phyloP scores from a whole-genome alignment of 2,797 vertebrate species.

The Hydrophis major region DNA sequence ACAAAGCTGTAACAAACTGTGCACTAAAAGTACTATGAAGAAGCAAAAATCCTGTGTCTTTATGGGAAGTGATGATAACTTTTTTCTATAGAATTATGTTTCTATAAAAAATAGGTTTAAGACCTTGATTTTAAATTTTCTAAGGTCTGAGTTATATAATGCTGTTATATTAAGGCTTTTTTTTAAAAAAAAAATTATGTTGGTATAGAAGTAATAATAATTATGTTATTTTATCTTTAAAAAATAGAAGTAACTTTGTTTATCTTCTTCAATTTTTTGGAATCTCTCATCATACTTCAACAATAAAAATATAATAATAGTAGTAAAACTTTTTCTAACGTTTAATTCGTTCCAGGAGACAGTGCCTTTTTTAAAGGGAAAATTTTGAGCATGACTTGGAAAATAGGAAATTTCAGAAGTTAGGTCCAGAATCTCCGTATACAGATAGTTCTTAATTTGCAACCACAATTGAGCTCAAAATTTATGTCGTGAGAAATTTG shows the following conservation, averaged over 20 bases:
- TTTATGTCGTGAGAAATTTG: neutral
- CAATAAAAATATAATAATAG: neutral
- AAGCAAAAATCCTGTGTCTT: constrained; percentile 23
- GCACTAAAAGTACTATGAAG: constrained; percentile 26
- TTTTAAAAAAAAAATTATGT: constrained; percentile 30
- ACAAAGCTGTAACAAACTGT: constrained; percentile 35
- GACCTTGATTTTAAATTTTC: constrained; percentile 7
- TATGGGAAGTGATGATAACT: constrained; percentile 37
- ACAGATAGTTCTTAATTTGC: neutral
- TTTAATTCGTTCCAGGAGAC: neutral
- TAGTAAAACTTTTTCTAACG: neutral
- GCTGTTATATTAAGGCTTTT: constrained; percentile 31
- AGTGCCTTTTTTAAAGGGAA: neutral
- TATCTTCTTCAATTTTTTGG: too few species aligned
- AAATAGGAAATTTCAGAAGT: neutral
- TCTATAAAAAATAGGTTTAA: constrained; percentile 23
- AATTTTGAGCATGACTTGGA: neutral
- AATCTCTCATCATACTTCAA: too few species aligned
- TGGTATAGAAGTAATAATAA: constrained; percentile 8
- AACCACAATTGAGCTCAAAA: neutral
- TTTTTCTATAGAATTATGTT: constrained; percentile 15
- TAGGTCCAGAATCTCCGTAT: neutral
- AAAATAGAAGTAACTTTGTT: neutral
- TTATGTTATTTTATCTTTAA: neutral
- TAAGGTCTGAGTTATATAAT: neutral